Percentiles rank a stretch among this genome's conserved stretches.
Evolutionary conservation across 2,888 invertebrate genomes (phyloP).

Genomic region (Apocheima hispidaria): DNA sequence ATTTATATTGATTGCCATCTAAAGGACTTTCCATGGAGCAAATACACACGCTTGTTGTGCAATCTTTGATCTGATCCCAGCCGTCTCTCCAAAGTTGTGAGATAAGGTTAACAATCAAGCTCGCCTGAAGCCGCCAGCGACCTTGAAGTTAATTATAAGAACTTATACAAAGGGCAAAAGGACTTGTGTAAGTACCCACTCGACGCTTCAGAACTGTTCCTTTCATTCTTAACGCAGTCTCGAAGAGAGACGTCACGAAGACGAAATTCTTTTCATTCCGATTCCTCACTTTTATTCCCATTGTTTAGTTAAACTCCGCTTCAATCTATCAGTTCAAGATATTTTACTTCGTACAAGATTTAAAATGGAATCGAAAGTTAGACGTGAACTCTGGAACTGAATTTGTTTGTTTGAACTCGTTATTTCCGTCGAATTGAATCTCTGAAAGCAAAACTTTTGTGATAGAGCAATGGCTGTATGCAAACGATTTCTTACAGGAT

Average conservation of each 20-base stretch:
- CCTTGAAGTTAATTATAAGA: slow-evolving; percentile 65
- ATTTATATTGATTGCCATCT: too few species aligned
- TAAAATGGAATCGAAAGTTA: slow-evolving; percentile 43
- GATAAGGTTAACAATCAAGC: slow-evolving; percentile 62
- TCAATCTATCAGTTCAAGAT: slow-evolving; percentile 34
- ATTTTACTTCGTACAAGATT: slow-evolving; percentile 30
- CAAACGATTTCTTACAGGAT: slow-evolving; percentile 19
- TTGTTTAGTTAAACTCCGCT: slow-evolving; percentile 52
- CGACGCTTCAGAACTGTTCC: slow-evolving; percentile 51
- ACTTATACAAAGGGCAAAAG: slow-evolving; percentile 57
- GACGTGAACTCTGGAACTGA: slow-evolving; percentile 39
- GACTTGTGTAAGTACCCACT: slow-evolving; percentile 56
- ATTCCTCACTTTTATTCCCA: slow-evolving; percentile 49
- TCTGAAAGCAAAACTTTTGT: slow-evolving; percentile 38
- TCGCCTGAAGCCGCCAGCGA: slow-evolving; percentile 53
- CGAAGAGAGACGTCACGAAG: slow-evolving; percentile 44
- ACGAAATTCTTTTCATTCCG: slow-evolving; percentile 54
- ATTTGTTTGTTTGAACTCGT: slow-evolving; percentile 44
- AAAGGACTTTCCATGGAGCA: too few species aligned
- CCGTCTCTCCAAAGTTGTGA: slow-evolving; percentile 55
- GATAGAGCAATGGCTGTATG: slow-evolving; percentile 36
- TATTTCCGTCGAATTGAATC: slow-evolving; percentile 39
- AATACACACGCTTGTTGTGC: slow-evolving; percentile 40
- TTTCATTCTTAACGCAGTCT: slow-evolving; percentile 48
- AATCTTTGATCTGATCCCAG: slow-evolving; percentile 57